A percentile compares a stretch with the other conserved stretches of the same genome.
Conservation (phyloP, 2,797 vertebrate species). For the Peromyscus eremicus region DNA sequence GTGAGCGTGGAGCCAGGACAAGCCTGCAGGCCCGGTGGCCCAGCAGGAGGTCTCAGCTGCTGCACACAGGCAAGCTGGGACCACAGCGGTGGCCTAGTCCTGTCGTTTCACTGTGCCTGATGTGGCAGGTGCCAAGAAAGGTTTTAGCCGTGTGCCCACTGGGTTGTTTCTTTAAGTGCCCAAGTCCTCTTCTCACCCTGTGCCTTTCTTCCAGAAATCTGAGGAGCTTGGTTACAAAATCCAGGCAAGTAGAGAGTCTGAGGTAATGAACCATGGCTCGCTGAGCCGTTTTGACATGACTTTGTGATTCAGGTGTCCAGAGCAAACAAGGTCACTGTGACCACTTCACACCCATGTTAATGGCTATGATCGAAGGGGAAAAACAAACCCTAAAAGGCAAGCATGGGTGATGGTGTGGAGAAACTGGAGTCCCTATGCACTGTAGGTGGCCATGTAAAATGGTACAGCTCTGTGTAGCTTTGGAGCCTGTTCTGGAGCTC, state of each 20-base stretch:
- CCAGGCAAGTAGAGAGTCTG: not conserved
- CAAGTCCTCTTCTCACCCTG: not conserved
- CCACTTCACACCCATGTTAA: not conserved
- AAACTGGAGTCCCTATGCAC: fast-evolving
- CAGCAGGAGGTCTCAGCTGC: not conserved
- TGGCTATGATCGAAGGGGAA: no score
- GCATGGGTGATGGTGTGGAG: not conserved
- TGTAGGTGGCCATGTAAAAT: not conserved
- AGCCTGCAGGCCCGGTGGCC: not conserved
- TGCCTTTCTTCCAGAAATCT: not conserved
- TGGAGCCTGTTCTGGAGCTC: no score
- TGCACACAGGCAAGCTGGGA: not conserved
- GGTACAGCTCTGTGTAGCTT: no score
- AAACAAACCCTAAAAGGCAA: not conserved
- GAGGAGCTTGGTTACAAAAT: not conserved
- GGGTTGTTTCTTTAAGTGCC: not conserved
- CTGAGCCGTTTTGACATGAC: not conserved
- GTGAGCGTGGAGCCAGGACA: not conserved
- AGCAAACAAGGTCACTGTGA: constrained; percentile 16
- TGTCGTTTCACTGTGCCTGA: not conserved
- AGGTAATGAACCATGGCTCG: not conserved
- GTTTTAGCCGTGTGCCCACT: not conserved
- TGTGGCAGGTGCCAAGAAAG: not conserved
- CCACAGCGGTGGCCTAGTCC: not conserved
- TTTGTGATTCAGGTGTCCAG: not conserved